phyloP scores from a whole-genome alignment of 2,113 vertebrate genomes.

The Sinocyclocheilus rhinocerous region DNA sequence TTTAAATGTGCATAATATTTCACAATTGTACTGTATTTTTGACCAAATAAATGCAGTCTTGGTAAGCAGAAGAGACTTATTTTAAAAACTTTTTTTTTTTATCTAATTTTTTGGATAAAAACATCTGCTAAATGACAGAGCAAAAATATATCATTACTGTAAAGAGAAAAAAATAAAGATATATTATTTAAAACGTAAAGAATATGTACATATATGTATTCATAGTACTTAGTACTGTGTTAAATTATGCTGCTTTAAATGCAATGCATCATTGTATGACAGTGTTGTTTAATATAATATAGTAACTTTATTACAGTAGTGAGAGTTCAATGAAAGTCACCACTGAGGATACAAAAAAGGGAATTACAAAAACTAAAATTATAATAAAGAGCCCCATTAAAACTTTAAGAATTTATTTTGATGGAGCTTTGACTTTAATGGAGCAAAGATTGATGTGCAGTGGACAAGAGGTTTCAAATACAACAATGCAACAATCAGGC shows the following conservation, averaged over 20 bases:
- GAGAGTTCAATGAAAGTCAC: background rate
- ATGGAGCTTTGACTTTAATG: background rate
- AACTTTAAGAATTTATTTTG: background rate
- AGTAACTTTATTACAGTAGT: background rate
- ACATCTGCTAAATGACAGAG: background rate
- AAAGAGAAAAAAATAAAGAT: background rate
- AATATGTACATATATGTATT: background rate
- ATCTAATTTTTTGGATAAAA: too few relatives aligned
- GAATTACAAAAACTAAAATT: background rate
- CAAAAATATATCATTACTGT: background rate
- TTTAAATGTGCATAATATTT: background rate
- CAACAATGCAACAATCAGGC: background rate
- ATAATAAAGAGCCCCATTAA: background rate
- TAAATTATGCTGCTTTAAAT: background rate
- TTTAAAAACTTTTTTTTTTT: too few relatives aligned
- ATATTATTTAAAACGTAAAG: background rate
- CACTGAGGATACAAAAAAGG: background rate
- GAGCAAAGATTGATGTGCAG: too few relatives aligned
- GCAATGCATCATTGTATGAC: background rate
- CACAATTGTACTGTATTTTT: background rate
- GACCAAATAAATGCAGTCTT: too few relatives aligned
- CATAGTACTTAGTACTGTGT: background rate
- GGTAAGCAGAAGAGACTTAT: too few relatives aligned
- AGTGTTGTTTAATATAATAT: background rate
- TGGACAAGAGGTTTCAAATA: background rate